Percentiles rank a stretch among this genome's conserved stretches.
phyloP scores from a whole-genome alignment of 2,113 vertebrate genomes.

The Neogobius melanostomus region DNA sequence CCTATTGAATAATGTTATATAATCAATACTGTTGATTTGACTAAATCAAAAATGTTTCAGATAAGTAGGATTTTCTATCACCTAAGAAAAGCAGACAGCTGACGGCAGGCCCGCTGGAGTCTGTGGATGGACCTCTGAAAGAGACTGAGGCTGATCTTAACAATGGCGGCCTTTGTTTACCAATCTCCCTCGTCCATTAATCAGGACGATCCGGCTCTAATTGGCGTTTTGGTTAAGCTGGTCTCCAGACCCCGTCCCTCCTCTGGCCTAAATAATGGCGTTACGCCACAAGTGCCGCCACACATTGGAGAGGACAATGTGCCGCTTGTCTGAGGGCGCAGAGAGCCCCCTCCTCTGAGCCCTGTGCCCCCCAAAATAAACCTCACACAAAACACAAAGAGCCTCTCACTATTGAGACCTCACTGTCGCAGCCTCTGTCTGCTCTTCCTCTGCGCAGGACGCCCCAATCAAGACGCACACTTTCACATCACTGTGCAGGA shows the following conservation, averaged over 20 bases:
- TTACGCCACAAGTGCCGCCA: constrained; percentile 74
- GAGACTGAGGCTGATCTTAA: constrained; percentile 36
- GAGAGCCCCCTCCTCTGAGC: constrained; percentile 62
- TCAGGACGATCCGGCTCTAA: constrained; percentile 78
- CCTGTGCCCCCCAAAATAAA: constrained; percentile 69
- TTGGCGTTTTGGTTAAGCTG: constrained; percentile 79
- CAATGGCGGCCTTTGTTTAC: constrained; percentile 75
- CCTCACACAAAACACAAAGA: constrained; percentile 75
- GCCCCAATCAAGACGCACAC: not conserved
- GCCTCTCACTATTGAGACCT: constrained; percentile 76
- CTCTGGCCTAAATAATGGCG: constrained; percentile 76
- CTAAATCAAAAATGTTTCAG: too few species aligned
- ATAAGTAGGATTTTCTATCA: too few species aligned
- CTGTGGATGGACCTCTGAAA: constrained; percentile 22
- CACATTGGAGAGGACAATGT: constrained; percentile 75
- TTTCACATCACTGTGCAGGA: not conserved
- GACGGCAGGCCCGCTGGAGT: constrained; percentile 38
- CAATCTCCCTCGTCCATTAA: constrained; percentile 74
- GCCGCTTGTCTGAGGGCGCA: constrained; percentile 69
- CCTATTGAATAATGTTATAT: too few species aligned
- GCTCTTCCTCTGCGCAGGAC: constrained; percentile 5
- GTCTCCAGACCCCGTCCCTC: constrained; percentile 70
- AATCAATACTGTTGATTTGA: too few species aligned
- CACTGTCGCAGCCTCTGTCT: constrained; percentile 67
- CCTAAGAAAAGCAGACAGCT: constrained; percentile 19